Evolutionary conservation across 1,140 invertebrate species (phyloP).

Genomic region (Lasioglossum baleicum): DNA sequence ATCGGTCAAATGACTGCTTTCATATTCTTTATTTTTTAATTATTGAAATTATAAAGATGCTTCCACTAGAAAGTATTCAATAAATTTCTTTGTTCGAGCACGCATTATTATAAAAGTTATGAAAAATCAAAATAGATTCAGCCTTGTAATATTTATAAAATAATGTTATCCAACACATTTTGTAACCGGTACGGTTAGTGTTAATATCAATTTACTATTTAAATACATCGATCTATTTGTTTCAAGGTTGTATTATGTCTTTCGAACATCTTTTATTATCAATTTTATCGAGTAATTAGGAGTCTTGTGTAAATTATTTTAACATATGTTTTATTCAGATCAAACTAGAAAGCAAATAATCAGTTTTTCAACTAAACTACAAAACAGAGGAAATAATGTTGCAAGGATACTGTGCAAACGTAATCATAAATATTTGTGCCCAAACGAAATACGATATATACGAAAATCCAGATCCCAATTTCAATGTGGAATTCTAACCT

Average conservation of each 20-base stretch:
- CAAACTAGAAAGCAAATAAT: not conserved
- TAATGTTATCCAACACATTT: no score
- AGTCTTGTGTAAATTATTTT: not conserved
- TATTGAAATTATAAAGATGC: no score
- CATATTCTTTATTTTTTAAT: no score
- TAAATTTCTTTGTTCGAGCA: no score
- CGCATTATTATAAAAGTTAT: no score
- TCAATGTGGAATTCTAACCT: conserved; percentile 43
- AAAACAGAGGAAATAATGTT: not conserved
- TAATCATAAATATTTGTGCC: not conserved
- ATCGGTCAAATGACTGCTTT: no score
- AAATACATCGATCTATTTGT: not conserved
- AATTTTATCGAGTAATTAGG: conserved; percentile 21
- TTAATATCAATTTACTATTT: not conserved
- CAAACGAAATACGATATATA: not conserved
- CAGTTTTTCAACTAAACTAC: not conserved
- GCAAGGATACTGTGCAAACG: not conserved
- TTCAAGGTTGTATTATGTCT: not conserved
- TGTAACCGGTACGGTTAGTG: no score
- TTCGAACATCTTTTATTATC: not conserved
- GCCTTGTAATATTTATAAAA: no score
- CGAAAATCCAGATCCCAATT: conserved; percentile 8
- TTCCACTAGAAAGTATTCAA: no score
- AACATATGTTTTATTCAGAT: conserved; percentile 34
- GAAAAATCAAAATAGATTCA: no score